Evolutionary conservation across 2,113 vertebrate species (phyloP).

Genomic region (Gobiocypris rarus): DNA sequence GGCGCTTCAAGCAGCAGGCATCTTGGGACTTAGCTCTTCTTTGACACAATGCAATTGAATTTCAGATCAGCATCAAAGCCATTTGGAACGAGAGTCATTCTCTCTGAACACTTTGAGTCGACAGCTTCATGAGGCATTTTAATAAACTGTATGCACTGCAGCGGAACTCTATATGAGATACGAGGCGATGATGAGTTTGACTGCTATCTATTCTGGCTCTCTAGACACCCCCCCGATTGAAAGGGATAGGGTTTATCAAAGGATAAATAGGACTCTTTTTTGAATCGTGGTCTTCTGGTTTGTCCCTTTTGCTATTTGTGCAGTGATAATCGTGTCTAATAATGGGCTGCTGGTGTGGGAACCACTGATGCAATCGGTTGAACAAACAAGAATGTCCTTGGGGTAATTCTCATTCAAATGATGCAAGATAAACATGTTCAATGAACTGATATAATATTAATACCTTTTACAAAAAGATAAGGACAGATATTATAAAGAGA

Average conservation of each 20-base stretch:
- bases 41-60: conserved; percentile 36
- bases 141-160: conserved; percentile 31
- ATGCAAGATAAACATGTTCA: conserved; percentile 66
- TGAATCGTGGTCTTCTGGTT: neutral
- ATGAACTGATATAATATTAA: conserved; percentile 57
- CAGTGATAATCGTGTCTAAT: conserved; percentile 54
- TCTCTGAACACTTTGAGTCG: conserved; percentile 21
- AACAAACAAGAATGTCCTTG: conserved; percentile 62
- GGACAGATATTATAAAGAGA: neutral
- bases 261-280: neutral
- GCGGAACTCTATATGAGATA: conserved; percentile 32
- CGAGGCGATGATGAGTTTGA: conserved; percentile 20
- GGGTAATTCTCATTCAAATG: conserved; percentile 75
- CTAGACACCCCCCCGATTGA: neutral
- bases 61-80: conserved; percentile 17
- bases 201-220: conserved; percentile 21
- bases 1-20: neutral
- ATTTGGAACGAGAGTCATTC: conserved; percentile 1
- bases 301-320: conserved; percentile 27
- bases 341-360: conserved; percentile 52
- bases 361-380: conserved; percentile 62
- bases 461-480: neutral
- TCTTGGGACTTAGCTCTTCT: neutral
- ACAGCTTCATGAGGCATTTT: conserved; percentile 53
- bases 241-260: conserved; percentile 2